Percentiles rank a stretch among this genome's conserved stretches.
These are phyloP conservation scores for Lipotes vexillifer DNA, from an alignment of 2,113 vertebrate genomes.

Conservation along the genomic window DNA sequence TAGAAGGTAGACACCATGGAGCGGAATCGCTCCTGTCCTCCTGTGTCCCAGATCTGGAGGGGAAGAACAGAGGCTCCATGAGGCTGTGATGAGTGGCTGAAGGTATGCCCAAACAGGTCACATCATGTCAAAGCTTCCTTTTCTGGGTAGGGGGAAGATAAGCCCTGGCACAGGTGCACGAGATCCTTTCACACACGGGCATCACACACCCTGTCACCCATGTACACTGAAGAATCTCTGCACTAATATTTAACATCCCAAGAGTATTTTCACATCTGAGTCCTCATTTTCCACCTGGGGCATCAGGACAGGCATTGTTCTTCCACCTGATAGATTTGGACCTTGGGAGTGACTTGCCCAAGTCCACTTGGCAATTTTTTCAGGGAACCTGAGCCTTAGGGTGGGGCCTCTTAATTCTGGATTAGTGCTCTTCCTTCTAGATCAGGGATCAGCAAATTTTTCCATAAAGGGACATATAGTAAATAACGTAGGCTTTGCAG, in stretches of 20 bases:
- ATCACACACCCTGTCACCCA: neutral
- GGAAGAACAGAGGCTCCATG: neutral
- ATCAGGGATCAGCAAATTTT: neutral
- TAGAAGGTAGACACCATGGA: slow-evolving; percentile 87
- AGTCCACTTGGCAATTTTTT: neutral
- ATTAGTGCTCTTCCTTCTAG: neutral
- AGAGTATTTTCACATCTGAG: neutral
- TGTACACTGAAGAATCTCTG: fast-evolving
- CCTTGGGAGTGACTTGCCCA: neutral
- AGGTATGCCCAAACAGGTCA: neutral
- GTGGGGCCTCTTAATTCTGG: neutral
- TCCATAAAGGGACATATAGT: neutral
- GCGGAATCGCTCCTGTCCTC: slow-evolving; percentile 86
- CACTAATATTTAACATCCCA: neutral
- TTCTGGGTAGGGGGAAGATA: neutral
- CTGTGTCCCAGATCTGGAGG: slow-evolving; percentile 86
- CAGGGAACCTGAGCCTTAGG: neutral
- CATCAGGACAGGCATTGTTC: neutral
- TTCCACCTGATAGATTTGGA: neutral
- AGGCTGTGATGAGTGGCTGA: neutral
- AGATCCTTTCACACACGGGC: fast-evolving
- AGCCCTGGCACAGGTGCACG: neutral
- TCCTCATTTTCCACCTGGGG: neutral
- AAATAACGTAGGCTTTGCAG: neutral
- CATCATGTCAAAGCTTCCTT: neutral